Percentiles rank a stretch among this genome's conserved stretches.
Evolutionary conservation across 2,797 vertebrate species (phyloP).

Genomic region (Characodon lateralis): DNA sequence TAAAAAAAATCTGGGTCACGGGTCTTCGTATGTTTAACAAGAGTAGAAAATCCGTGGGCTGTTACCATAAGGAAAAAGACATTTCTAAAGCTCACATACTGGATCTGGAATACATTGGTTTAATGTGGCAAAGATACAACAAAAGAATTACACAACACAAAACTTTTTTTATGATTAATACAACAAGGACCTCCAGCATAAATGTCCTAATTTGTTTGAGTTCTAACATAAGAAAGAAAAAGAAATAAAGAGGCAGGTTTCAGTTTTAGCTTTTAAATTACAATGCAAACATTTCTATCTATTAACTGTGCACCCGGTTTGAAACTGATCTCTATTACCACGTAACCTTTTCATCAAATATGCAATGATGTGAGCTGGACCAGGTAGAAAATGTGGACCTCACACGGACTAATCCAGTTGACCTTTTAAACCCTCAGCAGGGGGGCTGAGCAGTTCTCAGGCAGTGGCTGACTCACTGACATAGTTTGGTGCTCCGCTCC

Average conservation of each 20-base stretch:
- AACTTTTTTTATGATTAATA: neutral
- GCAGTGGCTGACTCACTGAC: slow-evolving; percentile 32
- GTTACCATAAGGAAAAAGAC: neutral
- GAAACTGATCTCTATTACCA: slow-evolving; percentile 3
- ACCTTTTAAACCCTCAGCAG: slow-evolving; percentile 49
- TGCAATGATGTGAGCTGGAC: slow-evolving; percentile 23
- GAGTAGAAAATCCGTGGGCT: neutral
- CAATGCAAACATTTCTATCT: neutral
- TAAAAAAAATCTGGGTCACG: slow-evolving; percentile 5
- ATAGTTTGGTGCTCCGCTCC: slow-evolving; percentile 36
- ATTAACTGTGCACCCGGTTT: neutral
- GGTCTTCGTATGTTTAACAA: neutral
- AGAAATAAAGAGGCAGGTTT: neutral
- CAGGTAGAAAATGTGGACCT: slow-evolving; percentile 20
- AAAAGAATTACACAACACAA: neutral
- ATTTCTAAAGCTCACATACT: neutral
- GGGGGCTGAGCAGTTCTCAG: slow-evolving; percentile 43
- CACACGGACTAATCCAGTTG: slow-evolving; percentile 42
- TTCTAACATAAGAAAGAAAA: neutral
- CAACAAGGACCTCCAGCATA: neutral
- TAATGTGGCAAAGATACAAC: neutral
- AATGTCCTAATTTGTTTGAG: neutral
- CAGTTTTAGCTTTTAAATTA: neutral
- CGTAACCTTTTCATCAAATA: slow-evolving; percentile 28
- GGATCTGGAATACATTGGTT: neutral